A percentile compares a stretch with the other conserved stretches of the same genome.
phyloP scores from a whole-genome alignment of 2,113 vertebrate genomes.

The Polyodon spathula region DNA sequence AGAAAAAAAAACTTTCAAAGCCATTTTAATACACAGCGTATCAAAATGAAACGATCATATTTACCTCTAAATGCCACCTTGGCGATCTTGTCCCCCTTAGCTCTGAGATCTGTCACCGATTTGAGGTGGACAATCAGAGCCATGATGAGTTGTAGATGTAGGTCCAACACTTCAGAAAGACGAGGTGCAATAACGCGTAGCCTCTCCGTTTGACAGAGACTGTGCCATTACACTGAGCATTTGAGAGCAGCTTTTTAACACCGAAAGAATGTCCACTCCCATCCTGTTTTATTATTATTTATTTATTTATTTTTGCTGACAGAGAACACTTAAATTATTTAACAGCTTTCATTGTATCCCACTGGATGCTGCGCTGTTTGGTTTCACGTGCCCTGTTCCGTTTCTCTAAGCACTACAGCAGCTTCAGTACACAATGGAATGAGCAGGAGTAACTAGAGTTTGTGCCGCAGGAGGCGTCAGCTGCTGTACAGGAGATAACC shows the following conservation, averaged over 20 bases:
- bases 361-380: slow-evolving; percentile 23
- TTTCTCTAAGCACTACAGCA: slow-evolving; percentile 25
- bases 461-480: slow-evolving; percentile 16
- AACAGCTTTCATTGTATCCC: slow-evolving; percentile 30
- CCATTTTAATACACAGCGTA: not conserved
- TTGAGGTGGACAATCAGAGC: slow-evolving; percentile 73
- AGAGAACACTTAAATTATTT: slow-evolving; percentile 37
- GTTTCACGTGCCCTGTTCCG: slow-evolving; percentile 5
- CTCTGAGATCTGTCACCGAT: slow-evolving; percentile 65
- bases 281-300: slow-evolving; percentile 18
- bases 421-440: not conserved
- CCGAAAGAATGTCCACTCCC: slow-evolving; percentile 13
- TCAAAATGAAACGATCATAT: slow-evolving; percentile 8
- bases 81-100: slow-evolving; percentile 72
- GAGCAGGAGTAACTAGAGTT: not conserved
- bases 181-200: too few relatives aligned
- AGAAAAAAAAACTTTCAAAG: too few relatives aligned
- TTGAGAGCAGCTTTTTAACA: not conserved
- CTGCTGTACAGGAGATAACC: too few relatives aligned
- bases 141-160: slow-evolving; percentile 46
- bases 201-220: not conserved
- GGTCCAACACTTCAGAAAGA: slow-evolving; percentile 4
- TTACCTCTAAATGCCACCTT: slow-evolving; percentile 88
- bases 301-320: slow-evolving; percentile 2
- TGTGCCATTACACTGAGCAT: not conserved